A percentile compares a stretch with the other conserved stretches of the same genome.
phyloP scores from a whole-genome alignment of 2,888 invertebrate genomes.

The Pyrochroa serraticornis region DNA sequence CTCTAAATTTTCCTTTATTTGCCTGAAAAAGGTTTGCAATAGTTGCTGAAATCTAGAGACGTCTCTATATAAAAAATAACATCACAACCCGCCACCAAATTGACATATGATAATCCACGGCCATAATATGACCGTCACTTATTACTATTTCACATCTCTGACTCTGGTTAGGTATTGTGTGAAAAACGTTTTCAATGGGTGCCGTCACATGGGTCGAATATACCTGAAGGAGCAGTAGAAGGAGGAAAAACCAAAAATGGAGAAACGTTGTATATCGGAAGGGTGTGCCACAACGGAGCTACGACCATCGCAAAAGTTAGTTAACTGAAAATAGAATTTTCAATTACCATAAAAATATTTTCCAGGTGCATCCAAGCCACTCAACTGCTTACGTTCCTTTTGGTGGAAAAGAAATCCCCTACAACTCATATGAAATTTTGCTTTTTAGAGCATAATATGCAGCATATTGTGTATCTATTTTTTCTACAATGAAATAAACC shows the following conservation, averaged over 20 bases:
- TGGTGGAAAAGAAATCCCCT: neutral
- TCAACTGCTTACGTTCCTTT: neutral
- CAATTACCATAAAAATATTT: neutral
- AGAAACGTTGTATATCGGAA: conserved; percentile 62
- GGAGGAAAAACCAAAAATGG: conserved; percentile 61
- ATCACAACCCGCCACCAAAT: no score
- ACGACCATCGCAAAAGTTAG: conserved; percentile 63
- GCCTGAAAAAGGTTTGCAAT: no score
- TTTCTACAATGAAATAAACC: neutral
- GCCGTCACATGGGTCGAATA: conserved; percentile 52
- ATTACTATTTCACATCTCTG: no score
- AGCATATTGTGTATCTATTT: neutral
- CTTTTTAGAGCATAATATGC: neutral
- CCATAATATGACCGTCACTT: no score
- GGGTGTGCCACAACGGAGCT: conserved; percentile 62
- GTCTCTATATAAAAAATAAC: no score
- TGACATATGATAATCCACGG: no score
- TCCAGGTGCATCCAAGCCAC: conserved; percentile 4
- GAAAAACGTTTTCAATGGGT: conserved; percentile 60
- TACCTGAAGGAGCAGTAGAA: conserved; percentile 63
- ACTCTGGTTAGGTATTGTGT: no score
- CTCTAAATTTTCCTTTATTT: no score
- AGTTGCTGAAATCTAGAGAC: no score
- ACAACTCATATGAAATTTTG: neutral
- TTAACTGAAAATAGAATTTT: neutral